Evolutionary conservation across 2,797 vertebrate species (phyloP), one percentile per base, ranked within the genome.

Genomic region (Acanthornis magna): DNA sequence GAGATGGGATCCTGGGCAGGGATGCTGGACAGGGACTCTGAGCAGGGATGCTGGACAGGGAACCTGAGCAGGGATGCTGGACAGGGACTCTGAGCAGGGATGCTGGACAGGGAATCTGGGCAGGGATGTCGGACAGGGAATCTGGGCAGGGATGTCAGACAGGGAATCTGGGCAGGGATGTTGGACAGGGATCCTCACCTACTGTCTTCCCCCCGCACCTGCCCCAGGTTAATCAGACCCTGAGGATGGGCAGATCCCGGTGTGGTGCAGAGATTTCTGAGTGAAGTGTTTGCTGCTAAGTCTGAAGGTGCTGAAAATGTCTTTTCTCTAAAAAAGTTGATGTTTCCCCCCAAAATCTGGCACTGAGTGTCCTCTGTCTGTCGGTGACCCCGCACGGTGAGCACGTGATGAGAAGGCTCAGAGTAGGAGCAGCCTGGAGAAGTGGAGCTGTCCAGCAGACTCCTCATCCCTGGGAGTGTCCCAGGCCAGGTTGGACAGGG

Each of bases 401-500:
- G 29, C 9, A 3, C 0, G 0, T 5, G 54, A 9, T 47, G 47
- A 22, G 45, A 22, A 30, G 50, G 58, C 5, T 62, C 20, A 7
- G 32, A 76, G 51, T 1, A 45, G 32, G 55, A 67, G 34, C 51
- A 57, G 15, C 21, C 14, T 1, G 10, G 19, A 43, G 36, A 16
- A 19, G 25, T 1, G 19, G 61, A 57, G 38, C 0, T 71, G 51
- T 9, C n/a, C 38, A 17, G 45, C n/a, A 58, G 16, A 10, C 25
- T 77, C 65, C 45, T 38, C n/a, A 34, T 32, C 25, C 29, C 45
- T 58, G 45, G 17, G 1, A 58, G 11, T 51, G 38, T 16, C 16
- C 57, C 16, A 34, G 16, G 36, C 38, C 29, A 30, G 2, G 7
- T 0, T 47, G 65, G 51, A 51, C 0, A 1, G 23, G 32, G 5